These are phyloP conservation scores for Bilobella aurantiaca DNA, from an alignment of 1,140 invertebrate species.

Conservation along the genomic window DNA sequence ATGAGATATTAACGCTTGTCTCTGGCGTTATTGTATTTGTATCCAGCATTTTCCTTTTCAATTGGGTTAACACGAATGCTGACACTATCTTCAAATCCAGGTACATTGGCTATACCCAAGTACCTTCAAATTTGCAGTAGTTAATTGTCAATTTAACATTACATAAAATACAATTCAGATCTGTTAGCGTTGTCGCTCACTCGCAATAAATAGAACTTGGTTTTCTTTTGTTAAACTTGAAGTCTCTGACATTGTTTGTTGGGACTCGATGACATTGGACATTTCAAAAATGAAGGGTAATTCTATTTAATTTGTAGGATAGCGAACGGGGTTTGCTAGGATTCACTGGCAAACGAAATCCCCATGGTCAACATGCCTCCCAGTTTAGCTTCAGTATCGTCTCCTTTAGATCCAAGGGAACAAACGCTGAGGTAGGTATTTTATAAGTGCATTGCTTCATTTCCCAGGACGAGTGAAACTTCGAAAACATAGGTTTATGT, in stretches of 20 bases:
- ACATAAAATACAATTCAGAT: not conserved
- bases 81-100: slow-evolving; percentile 26
- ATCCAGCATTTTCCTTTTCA: slow-evolving; percentile 54
- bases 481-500: no score
- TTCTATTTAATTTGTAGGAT: not conserved
- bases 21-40: slow-evolving; percentile 53
- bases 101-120: slow-evolving; percentile 18
- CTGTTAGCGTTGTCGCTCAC: no score
- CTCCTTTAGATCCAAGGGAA: no score
- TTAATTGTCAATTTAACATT: not conserved
- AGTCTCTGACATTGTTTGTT: no score
- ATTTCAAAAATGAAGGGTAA: no score
- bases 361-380: slow-evolving; percentile 27
- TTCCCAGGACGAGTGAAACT: no score
- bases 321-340: slow-evolving; percentile 28
- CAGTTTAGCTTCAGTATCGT: not conserved
- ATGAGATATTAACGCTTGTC: slow-evolving; percentile 55
- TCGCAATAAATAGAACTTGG: no score
- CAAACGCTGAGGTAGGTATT: not conserved
- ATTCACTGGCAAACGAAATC: slow-evolving; percentile 33
- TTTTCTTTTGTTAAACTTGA: no score
- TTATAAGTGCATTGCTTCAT: no score
- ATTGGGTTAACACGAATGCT: slow-evolving; percentile 21
- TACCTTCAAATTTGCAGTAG: slow-evolving; percentile 6
- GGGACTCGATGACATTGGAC: no score